Evolutionary conservation across 2,797 vertebrate species (phyloP).

Genomic region (Etheostoma nigrum): DNA sequence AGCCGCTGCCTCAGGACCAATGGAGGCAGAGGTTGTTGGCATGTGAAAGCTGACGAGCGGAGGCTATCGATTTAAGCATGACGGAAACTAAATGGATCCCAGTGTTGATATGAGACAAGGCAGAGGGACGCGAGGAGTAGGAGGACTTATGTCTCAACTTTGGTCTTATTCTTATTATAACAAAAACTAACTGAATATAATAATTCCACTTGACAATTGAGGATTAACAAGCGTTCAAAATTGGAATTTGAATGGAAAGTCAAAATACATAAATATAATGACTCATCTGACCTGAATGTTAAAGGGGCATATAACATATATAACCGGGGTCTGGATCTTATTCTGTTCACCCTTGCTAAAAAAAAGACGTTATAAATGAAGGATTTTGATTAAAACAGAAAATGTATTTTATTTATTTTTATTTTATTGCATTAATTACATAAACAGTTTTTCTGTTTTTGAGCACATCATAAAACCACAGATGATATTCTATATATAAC

Average conservation of each 20-base stretch:
- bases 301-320: neutral
- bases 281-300: too few species aligned
- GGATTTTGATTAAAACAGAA: neutral
- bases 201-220: neutral
- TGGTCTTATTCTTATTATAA: neutral
- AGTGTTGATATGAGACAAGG: slow-evolving; percentile 43
- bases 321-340: neutral
- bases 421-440: neutral
- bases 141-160: neutral
- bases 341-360: neutral
- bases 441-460: neutral
- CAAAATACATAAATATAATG: neutral
- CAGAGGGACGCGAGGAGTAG: slow-evolving; percentile 8
- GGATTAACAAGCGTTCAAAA: neutral
- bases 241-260: neutral
- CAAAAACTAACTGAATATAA: neutral
- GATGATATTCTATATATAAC: neutral
- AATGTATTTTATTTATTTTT: too few species aligned
- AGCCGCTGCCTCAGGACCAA: slow-evolving; percentile 57
- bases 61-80: slow-evolving; percentile 78
- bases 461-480: slow-evolving; percentile 1
- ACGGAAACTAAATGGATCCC: slow-evolving; percentile 76
- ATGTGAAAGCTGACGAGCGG: slow-evolving; percentile 69
- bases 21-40: slow-evolving; percentile 56
- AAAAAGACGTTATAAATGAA: neutral